These are phyloP conservation scores for Schlechtendalia chinensis DNA, from an alignment of 1,140 invertebrate genomes.

Conservation along the genomic window DNA sequence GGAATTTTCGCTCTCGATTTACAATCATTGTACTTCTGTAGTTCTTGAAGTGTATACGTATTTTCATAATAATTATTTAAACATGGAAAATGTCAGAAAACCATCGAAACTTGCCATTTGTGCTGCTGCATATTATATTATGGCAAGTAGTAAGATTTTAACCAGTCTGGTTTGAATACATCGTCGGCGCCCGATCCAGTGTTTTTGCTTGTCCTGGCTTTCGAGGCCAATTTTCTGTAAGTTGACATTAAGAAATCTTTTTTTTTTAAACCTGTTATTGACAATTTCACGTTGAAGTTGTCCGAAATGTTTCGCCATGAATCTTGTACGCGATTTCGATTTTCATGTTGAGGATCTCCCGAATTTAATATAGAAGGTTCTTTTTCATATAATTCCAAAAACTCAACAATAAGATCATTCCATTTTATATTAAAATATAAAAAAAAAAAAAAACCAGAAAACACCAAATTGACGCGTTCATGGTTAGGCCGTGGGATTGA, in stretches of 20 bases:
- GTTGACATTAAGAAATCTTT: conserved; percentile 7
- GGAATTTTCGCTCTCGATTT: too few species aligned
- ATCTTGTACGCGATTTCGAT: conserved; percentile 43
- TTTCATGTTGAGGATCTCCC: conserved; percentile 51
- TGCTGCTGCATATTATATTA: conserved; percentile 6
- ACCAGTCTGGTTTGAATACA: neutral
- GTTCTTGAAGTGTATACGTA: neutral
- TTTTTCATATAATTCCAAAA: conserved; percentile 52
- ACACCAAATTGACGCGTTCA: neutral
- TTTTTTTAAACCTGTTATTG: neutral
- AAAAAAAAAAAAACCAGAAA: neutral
- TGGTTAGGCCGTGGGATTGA: neutral
- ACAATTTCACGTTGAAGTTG: neutral
- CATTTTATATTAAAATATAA: neutral
- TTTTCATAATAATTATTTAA: neutral
- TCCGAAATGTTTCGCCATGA: neutral
- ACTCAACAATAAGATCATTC: conserved; percentile 38
- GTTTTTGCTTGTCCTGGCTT: neutral
- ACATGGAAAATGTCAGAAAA: neutral
- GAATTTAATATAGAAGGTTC: conserved; percentile 53
- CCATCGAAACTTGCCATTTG: neutral
- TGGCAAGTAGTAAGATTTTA: neutral
- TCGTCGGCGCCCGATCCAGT: conserved; percentile 9
- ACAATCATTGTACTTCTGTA: neutral
- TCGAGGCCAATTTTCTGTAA: neutral